Base-by-base conservation (phyloP, 2,113 vertebrate species). In the Pseudolaguvia tuberculata region DNA sequence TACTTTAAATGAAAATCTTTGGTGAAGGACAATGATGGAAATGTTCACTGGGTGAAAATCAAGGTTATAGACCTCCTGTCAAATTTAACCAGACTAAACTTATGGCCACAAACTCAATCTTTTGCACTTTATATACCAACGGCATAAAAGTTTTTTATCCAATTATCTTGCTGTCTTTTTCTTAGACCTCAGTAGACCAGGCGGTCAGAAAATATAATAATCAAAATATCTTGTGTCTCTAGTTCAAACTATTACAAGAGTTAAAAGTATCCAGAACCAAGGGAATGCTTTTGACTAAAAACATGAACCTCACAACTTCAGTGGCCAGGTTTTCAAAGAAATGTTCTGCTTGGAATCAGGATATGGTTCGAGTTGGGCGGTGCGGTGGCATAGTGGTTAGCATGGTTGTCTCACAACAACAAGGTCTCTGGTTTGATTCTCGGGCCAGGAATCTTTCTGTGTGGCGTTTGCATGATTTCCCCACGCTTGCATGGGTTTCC, bases 121-220 rank as follows among this genome's bases (percentile, higher is more conserved):
- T 2, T 21, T 25, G 27, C 4, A 17, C 17, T 39, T 52, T 29
- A 6, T 18, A 23, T 14, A 5, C 31, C 59, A 13, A 14, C 20
- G 18, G 39, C 9, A 25, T n/a, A n/a, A 59, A 47, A 8, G 20
- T 58, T 55, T 35, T 70, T 18, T 68, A 47, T 10, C 15, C 42
- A 18, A 18, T 39, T 68, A 53, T 58, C 20, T 71, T 47, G 42
- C 17, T 50, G 39, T 47, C 23, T 25, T 47, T 55, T 7, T 45
- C 20, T 9, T 45, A 1, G 48, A 25, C 13, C 31, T 21, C 14
- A 10, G 57, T 51, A 35, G 27, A 17, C 27, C 29, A 23, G n/a
- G 2, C 47, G 39, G 58, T 62, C 57, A 23, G 27, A 48, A 73
- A 50, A 51, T 39, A 59, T 72, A 62, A 52, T 62, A 53, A 39